Evolutionary conservation across 2,797 vertebrate genomes (phyloP), one percentile per base, ranked within the genome.

Genomic region (Thunnus albacares): DNA sequence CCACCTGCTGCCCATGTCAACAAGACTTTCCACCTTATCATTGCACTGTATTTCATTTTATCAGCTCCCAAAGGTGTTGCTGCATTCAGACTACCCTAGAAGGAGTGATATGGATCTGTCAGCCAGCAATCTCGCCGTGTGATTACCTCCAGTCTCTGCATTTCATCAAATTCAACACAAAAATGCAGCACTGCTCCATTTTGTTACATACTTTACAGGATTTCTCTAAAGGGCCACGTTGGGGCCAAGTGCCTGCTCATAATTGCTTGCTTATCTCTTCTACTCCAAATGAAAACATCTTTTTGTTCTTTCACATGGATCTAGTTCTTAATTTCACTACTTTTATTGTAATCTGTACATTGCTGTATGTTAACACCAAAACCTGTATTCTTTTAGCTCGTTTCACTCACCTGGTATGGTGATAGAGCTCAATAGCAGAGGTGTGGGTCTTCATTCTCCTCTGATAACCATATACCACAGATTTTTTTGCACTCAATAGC

Each of bases 1-100:
- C 45, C 41, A 71, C 75, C 56, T 60, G 71, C 55, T 69, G 80
- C 75, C 84, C 53, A 57, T 71, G 75, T 85, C 74, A 86, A 79
- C 74, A 77, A 75, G 68, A 15, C 71, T 76, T 57, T 79, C 62
- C 65, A 61, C 75, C 75, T 75, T 69, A 76, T 84, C 84, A 26
- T 49, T 68, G 41, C 59, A 26, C 33, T 59, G 33, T 65, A 75
- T 77, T 81, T 80, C 68, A 71, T 79, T 67, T 56, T 79, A 72
- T 72, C 51, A 70, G 26, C 63, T 64, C 63, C 67, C 61, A 53
- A 51, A 66, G 30, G 60, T 35, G 45, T 78, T 56, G 20, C 43
- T 67, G 30, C 64, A 69, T 81, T 81, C 66, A 84, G 52, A 47
- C 52, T 64, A 38, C 13, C 45, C 28, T 6, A 15, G 45, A 76